Evolutionary conservation across 2,113 vertebrate species (phyloP), one percentile per base, ranked within the genome.

Genomic region (Macheiramphus alcinus): DNA sequence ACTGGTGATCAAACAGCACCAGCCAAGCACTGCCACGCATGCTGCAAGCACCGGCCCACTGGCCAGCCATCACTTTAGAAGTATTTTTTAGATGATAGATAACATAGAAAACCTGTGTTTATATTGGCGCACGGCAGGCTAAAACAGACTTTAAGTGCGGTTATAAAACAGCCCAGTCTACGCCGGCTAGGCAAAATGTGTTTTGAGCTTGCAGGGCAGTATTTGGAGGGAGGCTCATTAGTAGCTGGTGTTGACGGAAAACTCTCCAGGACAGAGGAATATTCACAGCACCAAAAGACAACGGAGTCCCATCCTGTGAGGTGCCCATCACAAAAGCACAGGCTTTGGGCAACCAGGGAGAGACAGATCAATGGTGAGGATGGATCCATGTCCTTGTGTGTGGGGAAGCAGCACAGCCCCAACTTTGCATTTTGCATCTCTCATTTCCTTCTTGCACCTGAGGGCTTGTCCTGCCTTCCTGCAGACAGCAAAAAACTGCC

Each of bases 51-150:
- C 48, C 32, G 26, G 52, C 73, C 38, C 3, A 1, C 62, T 82
- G 58, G 71, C 66, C 79, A 93, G 72, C 59, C 45, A 0, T 8
- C 43, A 15, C 38, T 50, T 70, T 3, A 38, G 3, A 45, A 66
- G n/a, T 38, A 23, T 40, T 78, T 86, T 80, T 63, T 52, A 94
- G 75, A 85, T 76, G 40, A 65, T 4, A 91, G 67, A 79, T 83
- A 93, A 80, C 59, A 61, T 2, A 76, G 71, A 80, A 86, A 93
- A 59, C 42, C 31, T 80, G 32, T 90, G 85, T 96, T 97, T 92
- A 83, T 47, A 50, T 7, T 92, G 88, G 95, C 72, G 4, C 48
- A 58, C 5, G 3, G 75, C 62, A 92, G 63, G 59, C 59, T 93
- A 81, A 88, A 90, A 40, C 59, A 84, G 63, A 63, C 56, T 83